A percentile compares a stretch with the other conserved stretches of the same genome.
Conservation (phyloP, 2,113 vertebrate species). For the Thalassarche chlororhynchos region DNA sequence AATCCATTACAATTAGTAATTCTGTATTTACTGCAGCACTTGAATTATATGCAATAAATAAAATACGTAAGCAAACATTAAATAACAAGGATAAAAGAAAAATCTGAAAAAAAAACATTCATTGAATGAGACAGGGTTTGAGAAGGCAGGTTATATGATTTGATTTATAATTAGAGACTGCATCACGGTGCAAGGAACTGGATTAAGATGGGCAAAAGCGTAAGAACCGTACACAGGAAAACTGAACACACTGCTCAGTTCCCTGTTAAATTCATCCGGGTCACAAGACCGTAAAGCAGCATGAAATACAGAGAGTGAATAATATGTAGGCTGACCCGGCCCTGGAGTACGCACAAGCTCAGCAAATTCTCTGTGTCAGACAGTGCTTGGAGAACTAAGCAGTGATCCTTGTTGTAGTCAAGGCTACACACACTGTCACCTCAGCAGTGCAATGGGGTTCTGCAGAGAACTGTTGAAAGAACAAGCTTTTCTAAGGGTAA, state of each 20-base stretch:
- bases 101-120: background rate
- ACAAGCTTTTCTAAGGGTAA: background rate
- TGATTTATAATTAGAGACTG: background rate
- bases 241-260: background rate
- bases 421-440: background rate
- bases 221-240: background rate
- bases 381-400: background rate
- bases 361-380: background rate
- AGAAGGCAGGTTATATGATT: background rate
- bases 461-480: background rate
- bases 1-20: conserved; percentile 2
- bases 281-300: background rate
- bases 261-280: background rate
- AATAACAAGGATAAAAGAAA: conserved; percentile 36
- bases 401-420: background rate
- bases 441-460: background rate
- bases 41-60: conserved; percentile 33
- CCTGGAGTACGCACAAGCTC: background rate
- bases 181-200: background rate
- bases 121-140: background rate
- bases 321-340: background rate
- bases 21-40: conserved; percentile 9
- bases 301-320: background rate
- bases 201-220: background rate
- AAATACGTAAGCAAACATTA: conserved; percentile 37